Percentiles rank a stretch among this genome's conserved stretches.
Evolutionary conservation across 2,888 invertebrate genomes (phyloP).

Genomic region (Coecobrya sp.): DNA sequence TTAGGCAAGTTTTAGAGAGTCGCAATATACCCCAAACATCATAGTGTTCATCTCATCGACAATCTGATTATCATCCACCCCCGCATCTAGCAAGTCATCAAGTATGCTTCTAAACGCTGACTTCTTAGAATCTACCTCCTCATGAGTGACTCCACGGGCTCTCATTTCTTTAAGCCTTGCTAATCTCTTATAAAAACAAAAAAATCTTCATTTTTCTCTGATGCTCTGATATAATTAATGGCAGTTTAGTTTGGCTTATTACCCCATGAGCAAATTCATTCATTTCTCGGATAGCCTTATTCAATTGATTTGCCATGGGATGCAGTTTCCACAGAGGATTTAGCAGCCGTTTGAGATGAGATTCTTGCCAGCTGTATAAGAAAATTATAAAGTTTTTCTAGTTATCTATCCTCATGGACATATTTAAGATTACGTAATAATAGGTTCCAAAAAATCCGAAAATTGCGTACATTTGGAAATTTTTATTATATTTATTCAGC

Average conservation of each 20-base stretch:
- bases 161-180: too few relatives aligned
- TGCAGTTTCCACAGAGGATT: conserved; percentile 57
- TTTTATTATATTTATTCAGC: conserved; percentile 46
- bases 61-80: conserved; percentile 27
- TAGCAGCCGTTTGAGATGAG: conserved; percentile 33
- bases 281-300: conserved; percentile 40
- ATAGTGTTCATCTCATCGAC: conserved; percentile 59
- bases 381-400: neutral
- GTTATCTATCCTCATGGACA: too few relatives aligned
- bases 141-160: too few relatives aligned
- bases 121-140: neutral
- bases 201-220: too few relatives aligned
- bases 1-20: too few relatives aligned
- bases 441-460: neutral
- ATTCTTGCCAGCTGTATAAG: neutral
- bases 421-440: too few relatives aligned
- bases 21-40: conserved; percentile 62
- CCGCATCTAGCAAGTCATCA: conserved; percentile 44
- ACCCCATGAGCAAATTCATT: conserved; percentile 52
- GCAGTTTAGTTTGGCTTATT: neutral
- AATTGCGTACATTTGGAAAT: conserved; percentile 42
- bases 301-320: neutral
- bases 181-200: too few relatives aligned
- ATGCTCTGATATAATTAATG: neutral
- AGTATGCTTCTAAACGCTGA: conserved; percentile 23